Evolutionary conservation across 2,113 vertebrate species (phyloP).

Genomic region (Anarrhichthys ocellatus): DNA sequence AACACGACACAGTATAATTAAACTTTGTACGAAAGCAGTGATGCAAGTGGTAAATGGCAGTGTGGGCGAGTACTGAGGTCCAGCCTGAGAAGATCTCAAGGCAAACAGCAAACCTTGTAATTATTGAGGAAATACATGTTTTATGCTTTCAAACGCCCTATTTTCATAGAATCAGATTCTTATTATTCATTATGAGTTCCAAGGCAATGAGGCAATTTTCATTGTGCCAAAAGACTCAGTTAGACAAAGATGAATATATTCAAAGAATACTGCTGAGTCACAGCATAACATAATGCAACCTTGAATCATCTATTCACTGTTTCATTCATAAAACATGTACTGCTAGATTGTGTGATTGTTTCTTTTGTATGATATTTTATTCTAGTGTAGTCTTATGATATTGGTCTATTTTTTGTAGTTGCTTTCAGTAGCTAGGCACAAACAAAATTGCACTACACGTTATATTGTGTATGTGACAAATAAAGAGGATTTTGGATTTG

Average conservation of each 20-base stretch:
- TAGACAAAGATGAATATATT: background rate
- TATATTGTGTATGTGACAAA: background rate
- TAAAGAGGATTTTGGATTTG: background rate
- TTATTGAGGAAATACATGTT: constrained; percentile 21
- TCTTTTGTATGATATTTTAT: no score
- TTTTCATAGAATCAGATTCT: background rate
- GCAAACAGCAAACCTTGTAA: constrained; percentile 25
- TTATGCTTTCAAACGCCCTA: constrained; percentile 4
- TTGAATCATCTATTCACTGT: background rate
- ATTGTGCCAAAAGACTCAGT: background rate
- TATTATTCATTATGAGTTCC: background rate
- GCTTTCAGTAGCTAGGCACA: no score
- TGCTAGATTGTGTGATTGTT: background rate
- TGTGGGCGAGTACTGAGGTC: constrained; percentile 18
- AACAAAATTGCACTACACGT: no score
- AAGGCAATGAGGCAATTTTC: no score
- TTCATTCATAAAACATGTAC: background rate
- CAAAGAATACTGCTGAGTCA: background rate
- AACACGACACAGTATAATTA: constrained; percentile 14
- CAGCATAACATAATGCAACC: background rate
- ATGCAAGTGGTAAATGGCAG: constrained; percentile 11
- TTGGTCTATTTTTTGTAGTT: no score
- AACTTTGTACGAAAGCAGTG: background rate
- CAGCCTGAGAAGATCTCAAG: constrained; percentile 14
- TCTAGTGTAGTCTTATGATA: no score